Evolutionary conservation across 2,113 vertebrate genomes (phyloP).

Genomic region (Anarrhichthys ocellatus): DNA sequence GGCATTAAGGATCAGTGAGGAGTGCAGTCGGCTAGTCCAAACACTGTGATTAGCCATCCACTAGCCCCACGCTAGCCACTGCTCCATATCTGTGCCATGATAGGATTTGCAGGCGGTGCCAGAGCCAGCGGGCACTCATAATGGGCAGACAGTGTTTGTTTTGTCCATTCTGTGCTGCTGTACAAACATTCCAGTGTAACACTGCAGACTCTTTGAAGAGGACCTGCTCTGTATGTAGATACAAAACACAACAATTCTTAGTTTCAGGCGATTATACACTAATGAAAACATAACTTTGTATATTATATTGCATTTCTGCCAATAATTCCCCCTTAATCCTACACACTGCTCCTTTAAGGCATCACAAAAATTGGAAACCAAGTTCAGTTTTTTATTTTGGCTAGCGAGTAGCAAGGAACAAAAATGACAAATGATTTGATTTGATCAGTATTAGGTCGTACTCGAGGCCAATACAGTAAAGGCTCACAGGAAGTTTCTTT

Average conservation of each 20-base stretch:
- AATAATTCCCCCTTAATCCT: too few relatives aligned
- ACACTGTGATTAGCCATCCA: conserved; percentile 56
- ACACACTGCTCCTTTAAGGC: too few relatives aligned
- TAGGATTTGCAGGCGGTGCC: conserved; percentile 79
- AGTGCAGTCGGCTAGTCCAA: conserved; percentile 62
- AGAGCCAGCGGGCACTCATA: conserved; percentile 66
- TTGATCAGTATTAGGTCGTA: background rate
- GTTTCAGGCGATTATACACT: too few relatives aligned
- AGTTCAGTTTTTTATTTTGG: background rate
- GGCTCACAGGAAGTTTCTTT: background rate
- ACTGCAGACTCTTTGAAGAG: too few relatives aligned
- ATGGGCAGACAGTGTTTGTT: conserved; percentile 40
- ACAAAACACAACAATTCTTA: too few relatives aligned
- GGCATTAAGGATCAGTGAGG: conserved; percentile 50
- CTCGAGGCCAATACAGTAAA: background rate
- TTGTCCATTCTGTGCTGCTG: too few relatives aligned
- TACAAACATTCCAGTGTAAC: too few relatives aligned
- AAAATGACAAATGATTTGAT: background rate
- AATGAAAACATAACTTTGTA: too few relatives aligned
- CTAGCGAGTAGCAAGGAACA: background rate
- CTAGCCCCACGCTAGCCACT: conserved; percentile 66
- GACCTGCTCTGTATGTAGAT: too few relatives aligned
- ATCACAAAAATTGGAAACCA: background rate
- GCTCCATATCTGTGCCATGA: conserved; percentile 70
- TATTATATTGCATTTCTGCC: too few relatives aligned